Evolutionary conservation across 1,140 invertebrate species (phyloP), one percentile per base, ranked within the genome.

Genomic region (Aphelinus atriplicis): DNA sequence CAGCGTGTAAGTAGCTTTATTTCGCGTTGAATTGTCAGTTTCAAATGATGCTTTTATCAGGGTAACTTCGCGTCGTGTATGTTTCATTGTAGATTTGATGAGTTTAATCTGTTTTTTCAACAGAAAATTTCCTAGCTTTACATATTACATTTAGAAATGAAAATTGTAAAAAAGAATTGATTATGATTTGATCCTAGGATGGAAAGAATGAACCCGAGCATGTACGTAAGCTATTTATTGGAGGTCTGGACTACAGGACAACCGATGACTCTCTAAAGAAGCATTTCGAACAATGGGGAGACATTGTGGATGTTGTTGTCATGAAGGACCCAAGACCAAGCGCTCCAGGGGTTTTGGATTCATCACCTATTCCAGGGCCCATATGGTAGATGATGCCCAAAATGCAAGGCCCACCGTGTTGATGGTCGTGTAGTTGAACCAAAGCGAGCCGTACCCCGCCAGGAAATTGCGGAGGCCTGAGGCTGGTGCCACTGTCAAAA

Each of bases 241-340:
- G 98, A 51, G 98, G 98, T 3, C 88, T 99, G 42, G 97, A 97
- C 81, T 97, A 97, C 82, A 92, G 95, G 82, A 99, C 98, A 42
- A 97, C 95, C 26, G 97, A 99, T 85, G 95, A 97, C 53, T 94
- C 94, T 10, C 86, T 99, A 1, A 97, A 97, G 82, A 92, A 93
- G 73, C 96, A 98, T 89, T 99, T 98, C 89, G 94, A 95, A 82
- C 93, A 98, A 91, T 99, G 95, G 95, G 98, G 98, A 48, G 96
- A 97, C 84, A 96, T 99, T 78, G 95, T 97, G 0, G 98, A 99
- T 89, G 96, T 97, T 50, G 96, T 99, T 42, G 97, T 99, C 0
- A 99, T 99, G 97, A 96, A 96, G 81, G 98, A 99, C 88, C 96
- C 1, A 93, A 95, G 80, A 98, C 97, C 0, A 95, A 95, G 79